Percentiles rank a stretch among this genome's conserved stretches.
Evolutionary conservation across 2,888 invertebrate species (phyloP).

Genomic region (Agriopis aurantiaria): DNA sequence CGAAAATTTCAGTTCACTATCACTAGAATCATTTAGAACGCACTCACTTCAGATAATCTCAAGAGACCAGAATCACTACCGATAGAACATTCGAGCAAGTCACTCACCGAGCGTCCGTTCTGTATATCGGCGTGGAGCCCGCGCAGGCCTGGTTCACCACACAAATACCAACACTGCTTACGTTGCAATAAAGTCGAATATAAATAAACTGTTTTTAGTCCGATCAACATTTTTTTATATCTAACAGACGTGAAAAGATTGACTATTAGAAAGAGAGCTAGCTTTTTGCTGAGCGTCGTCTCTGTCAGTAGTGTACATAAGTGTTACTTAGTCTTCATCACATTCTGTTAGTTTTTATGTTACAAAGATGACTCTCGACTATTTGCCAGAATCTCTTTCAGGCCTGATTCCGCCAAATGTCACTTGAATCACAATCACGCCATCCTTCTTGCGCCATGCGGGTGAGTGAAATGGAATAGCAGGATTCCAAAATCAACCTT

Average conservation of each 20-base stretch:
- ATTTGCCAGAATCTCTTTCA: too few species aligned
- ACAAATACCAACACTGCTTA: neutral
- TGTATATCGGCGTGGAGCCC: neutral
- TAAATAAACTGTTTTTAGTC: neutral
- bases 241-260: too few species aligned
- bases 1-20: slow-evolving; percentile 42
- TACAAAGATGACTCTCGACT: too few species aligned
- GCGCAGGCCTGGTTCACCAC: neutral
- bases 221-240: neutral
- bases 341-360: neutral
- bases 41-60: slow-evolving; percentile 31
- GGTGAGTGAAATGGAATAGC: too few species aligned
- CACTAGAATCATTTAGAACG: slow-evolving; percentile 55
- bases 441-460: too few species aligned
- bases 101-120: slow-evolving; percentile 59
- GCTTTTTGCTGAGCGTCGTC: neutral
- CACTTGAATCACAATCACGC: too few species aligned
- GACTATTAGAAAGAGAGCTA: neutral
- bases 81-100: slow-evolving; percentile 42
- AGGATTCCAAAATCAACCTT: too few species aligned
- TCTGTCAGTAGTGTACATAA: neutral
- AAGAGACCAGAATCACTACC: slow-evolving; percentile 33
- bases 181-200: slow-evolving; percentile 9
- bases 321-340: neutral
- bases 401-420: too few species aligned